Percentiles rank a stretch among this genome's conserved stretches.
These are phyloP conservation scores for Phaenicophaeus curvirostris DNA, from an alignment of 2,797 vertebrate genomes.

Conservation along the genomic window DNA sequence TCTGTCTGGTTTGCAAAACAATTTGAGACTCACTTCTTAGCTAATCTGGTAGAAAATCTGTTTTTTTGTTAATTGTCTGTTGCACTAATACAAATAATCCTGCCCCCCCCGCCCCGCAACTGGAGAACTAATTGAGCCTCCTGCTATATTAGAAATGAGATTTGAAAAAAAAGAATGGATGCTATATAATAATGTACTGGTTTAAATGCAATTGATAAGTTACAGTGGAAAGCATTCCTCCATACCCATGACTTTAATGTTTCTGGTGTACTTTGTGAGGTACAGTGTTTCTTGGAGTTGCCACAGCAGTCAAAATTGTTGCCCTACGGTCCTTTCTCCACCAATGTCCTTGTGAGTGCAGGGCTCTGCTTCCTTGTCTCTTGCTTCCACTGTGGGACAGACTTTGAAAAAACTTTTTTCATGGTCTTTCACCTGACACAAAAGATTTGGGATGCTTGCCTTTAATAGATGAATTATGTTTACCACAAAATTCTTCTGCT, in stretches of 20 bases:
- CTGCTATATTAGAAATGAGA: not conserved
- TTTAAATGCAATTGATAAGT: not conserved
- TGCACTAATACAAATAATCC: not conserved
- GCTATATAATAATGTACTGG: not conserved
- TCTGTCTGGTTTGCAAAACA: not conserved
- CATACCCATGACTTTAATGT: not conserved
- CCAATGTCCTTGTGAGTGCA: rapidly evolving
- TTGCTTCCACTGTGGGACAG: not conserved
- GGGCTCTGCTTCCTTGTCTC: not conserved
- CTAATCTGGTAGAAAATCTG: not conserved
- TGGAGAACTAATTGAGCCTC: not conserved
- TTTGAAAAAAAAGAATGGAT: not conserved
- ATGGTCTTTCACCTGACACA: not conserved
- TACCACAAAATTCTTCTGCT: not conserved
- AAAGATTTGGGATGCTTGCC: not conserved
- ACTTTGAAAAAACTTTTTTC: not conserved
- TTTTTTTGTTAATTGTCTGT: not conserved
- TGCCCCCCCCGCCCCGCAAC: not conserved
- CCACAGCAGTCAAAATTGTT: not conserved
- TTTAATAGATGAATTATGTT: not conserved
- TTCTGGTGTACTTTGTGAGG: not conserved
- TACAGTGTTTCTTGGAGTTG: not conserved
- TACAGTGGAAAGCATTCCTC: not conserved
- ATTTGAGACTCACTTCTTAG: not conserved
- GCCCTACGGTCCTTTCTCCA: not conserved